Evolutionary conservation across 2,113 vertebrate species (phyloP).

Genomic region (Excalfactoria chinensis): DNA sequence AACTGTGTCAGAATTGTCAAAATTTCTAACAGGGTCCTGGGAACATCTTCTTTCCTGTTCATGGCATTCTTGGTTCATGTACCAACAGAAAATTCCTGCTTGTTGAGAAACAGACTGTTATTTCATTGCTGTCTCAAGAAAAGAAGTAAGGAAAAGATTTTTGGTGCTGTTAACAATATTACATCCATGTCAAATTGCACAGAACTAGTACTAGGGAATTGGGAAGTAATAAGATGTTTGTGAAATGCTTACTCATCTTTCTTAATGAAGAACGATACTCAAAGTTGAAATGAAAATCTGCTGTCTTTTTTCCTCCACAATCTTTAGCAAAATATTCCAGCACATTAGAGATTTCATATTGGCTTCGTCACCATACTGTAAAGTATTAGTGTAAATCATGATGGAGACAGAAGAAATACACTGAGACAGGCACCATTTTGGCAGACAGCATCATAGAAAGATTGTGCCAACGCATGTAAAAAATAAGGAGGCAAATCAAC

Average conservation of each 20-base stretch:
- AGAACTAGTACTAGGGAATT: background rate
- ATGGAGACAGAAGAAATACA: background rate
- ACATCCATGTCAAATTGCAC: background rate
- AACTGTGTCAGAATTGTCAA: background rate
- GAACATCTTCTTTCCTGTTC: background rate
- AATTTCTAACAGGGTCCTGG: background rate
- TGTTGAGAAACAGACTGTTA: background rate
- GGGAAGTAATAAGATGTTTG: background rate
- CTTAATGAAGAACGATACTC: background rate
- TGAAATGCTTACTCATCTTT: background rate
- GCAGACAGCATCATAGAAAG: background rate
- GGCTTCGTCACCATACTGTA: background rate
- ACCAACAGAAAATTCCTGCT: background rate
- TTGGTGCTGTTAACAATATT: background rate
- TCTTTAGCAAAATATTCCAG: background rate
- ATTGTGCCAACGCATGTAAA: background rate
- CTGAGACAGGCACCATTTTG: background rate
- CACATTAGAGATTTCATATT: background rate
- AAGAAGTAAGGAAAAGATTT: background rate
- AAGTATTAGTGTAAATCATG: background rate
- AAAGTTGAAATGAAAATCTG: background rate
- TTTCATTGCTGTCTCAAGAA: background rate
- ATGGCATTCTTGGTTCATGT: background rate
- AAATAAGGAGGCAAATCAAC: background rate
- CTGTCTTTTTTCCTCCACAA: accelerated